phyloP scores from a whole-genome alignment of 2,797 vertebrate genomes.

The Limosa lapponica region DNA sequence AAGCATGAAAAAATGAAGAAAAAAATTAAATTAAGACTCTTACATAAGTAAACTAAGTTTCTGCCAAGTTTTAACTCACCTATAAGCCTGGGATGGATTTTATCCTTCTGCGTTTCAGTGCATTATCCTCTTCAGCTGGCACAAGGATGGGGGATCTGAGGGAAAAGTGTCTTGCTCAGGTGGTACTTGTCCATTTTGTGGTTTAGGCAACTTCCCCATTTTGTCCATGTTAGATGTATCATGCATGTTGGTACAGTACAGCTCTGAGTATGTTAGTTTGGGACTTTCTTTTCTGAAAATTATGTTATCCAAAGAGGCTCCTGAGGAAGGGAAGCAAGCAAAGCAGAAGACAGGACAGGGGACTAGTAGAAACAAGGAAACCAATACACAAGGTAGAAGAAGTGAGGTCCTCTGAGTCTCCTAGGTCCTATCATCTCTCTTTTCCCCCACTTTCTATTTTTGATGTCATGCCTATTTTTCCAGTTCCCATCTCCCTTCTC shows the following conservation, averaged over 20 bases:
- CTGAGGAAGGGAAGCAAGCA: not conserved
- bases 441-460: not conserved
- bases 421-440: not conserved
- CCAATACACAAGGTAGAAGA: not conserved
- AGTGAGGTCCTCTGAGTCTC: not conserved
- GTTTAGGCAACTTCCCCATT: not conserved
- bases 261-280: not conserved
- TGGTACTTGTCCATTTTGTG: not conserved
- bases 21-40: not conserved
- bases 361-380: not conserved
- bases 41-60: not conserved
- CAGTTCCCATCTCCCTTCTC: not conserved
- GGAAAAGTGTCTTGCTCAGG: not conserved
- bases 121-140: not conserved
- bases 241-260: not conserved
- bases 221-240: not conserved
- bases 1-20: not conserved
- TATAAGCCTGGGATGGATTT: not conserved
- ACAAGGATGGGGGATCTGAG: rapidly evolving
- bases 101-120: not conserved
- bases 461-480: not conserved
- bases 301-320: not conserved
- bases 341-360: not conserved
- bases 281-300: not conserved
- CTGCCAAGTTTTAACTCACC: not conserved